These are phyloP conservation scores for Sebastolobus alascanus DNA, from an alignment of 2,797 vertebrate species.

Conservation along the genomic window DNA sequence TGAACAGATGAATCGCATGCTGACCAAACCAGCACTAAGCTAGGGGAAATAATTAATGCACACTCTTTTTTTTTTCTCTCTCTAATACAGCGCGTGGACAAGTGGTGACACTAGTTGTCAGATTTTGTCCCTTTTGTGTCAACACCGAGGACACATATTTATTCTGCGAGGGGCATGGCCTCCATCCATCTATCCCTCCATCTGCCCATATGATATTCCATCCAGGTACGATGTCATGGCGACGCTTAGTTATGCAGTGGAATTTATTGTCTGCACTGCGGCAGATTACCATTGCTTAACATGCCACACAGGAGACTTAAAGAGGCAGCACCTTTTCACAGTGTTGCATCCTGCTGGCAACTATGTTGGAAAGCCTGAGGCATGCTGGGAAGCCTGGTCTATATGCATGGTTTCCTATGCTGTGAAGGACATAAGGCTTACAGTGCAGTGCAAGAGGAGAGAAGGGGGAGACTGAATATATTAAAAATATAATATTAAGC, in stretches of 20 bases:
- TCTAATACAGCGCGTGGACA: constrained; percentile 56
- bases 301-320: constrained; percentile 84
- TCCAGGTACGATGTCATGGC: constrained; percentile 81
- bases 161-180: constrained; percentile 60
- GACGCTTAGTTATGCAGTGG: constrained; percentile 83
- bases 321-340: constrained; percentile 78
- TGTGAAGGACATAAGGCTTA: constrained; percentile 63
- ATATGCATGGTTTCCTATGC: constrained; percentile 61
- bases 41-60: constrained; percentile 73
- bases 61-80: constrained; percentile 40
- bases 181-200: constrained; percentile 57
- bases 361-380: constrained; percentile 72
- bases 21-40: constrained; percentile 68
- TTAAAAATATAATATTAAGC: constrained; percentile 12
- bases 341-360: constrained; percentile 80
- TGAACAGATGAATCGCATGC: constrained; percentile 76
- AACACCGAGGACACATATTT: constrained; percentile 65
- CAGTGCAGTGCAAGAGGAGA: constrained; percentile 31
- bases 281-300: constrained; percentile 87
- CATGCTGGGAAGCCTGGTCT: constrained; percentile 70
- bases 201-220: constrained; percentile 77
- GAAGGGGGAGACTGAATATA: constrained; percentile 35
- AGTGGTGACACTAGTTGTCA: constrained; percentile 54
- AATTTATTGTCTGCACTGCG: constrained; percentile 86
- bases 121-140: constrained; percentile 67